phyloP scores from a whole-genome alignment of 2,888 invertebrate genomes.

The Phragmatobia fuliginosa region DNA sequence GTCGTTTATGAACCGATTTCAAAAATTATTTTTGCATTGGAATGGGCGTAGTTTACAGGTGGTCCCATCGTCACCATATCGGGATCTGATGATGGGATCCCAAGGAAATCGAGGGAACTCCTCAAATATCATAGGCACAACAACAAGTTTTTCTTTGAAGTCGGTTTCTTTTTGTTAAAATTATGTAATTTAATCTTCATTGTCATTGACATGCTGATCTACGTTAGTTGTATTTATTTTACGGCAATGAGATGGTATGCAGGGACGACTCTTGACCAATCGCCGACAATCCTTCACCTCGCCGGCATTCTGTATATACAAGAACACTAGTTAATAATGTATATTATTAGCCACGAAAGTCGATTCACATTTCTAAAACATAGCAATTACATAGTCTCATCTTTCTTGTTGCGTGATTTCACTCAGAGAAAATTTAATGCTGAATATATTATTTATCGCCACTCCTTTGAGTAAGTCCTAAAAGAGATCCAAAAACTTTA shows the following conservation, averaged over 20 bases:
- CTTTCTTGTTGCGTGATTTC: background rate
- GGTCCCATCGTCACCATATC: too few species aligned
- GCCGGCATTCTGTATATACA: constrained; percentile 35
- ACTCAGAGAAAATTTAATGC: background rate
- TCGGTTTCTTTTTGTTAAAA: too few species aligned
- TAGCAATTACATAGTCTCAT: background rate
- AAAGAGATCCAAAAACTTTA: too few species aligned
- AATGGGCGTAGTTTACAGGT: too few species aligned
- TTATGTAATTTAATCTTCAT: constrained; percentile 40
- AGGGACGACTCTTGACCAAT: constrained; percentile 71
- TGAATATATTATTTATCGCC: background rate
- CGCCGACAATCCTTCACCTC: constrained; percentile 66
- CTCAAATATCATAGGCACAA: too few species aligned
- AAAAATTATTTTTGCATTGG: too few species aligned
- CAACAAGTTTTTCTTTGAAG: too few species aligned
- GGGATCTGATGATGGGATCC: too few species aligned
- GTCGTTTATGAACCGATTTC: too few species aligned
- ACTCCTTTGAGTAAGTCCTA: too few species aligned
- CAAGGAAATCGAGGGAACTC: too few species aligned
- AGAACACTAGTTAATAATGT: background rate
- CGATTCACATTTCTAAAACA: background rate
- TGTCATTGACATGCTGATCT: constrained; percentile 34
- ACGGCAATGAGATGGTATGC: constrained; percentile 69
- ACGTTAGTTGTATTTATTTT: constrained; percentile 40
- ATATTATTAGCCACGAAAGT: background rate